These are phyloP conservation scores for Spicauda simplicius DNA, from an alignment of 2,888 invertebrate species.

Conservation along the genomic window DNA sequence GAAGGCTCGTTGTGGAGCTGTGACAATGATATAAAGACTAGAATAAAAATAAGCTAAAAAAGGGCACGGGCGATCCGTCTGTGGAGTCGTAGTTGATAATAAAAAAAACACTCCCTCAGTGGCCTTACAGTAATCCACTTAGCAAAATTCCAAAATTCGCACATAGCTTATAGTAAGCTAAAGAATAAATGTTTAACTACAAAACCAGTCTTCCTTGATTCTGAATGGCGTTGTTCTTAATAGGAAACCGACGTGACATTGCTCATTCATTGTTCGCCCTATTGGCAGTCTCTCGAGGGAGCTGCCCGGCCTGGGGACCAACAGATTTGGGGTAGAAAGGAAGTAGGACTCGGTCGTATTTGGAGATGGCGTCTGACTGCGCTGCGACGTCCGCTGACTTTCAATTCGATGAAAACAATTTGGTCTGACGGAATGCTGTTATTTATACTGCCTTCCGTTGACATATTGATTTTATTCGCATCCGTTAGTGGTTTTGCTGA, in stretches of 20 bases:
- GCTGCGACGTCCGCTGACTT: slow-evolving; percentile 28
- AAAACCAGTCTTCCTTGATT: background rate
- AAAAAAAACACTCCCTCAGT: no score
- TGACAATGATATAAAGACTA: no score
- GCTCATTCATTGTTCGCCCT: slow-evolving; percentile 55
- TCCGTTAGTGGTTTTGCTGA: slow-evolving; percentile 17
- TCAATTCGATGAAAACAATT: slow-evolving; percentile 30
- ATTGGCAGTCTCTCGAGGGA: slow-evolving; percentile 51
- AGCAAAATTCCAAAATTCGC: no score
- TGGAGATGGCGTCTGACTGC: slow-evolving; percentile 29
- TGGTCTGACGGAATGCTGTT: slow-evolving; percentile 30
- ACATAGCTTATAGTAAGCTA: no score
- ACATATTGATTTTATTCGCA: slow-evolving; percentile 20
- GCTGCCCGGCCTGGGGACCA: slow-evolving; percentile 45
- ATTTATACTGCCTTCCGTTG: slow-evolving; percentile 28
- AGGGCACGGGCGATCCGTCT: no score
- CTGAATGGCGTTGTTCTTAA: slow-evolving; percentile 10
- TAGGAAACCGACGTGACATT: slow-evolving; percentile 28
- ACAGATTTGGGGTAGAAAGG: slow-evolving; percentile 51
- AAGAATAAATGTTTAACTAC: background rate
- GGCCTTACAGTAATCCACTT: no score
- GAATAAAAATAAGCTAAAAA: no score
- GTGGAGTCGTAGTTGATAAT: no score
- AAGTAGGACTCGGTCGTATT: slow-evolving; percentile 44
- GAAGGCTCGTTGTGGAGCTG: no score